phyloP scores from a whole-genome alignment of 2,797 vertebrate species.

The Todus mexicanus region DNA sequence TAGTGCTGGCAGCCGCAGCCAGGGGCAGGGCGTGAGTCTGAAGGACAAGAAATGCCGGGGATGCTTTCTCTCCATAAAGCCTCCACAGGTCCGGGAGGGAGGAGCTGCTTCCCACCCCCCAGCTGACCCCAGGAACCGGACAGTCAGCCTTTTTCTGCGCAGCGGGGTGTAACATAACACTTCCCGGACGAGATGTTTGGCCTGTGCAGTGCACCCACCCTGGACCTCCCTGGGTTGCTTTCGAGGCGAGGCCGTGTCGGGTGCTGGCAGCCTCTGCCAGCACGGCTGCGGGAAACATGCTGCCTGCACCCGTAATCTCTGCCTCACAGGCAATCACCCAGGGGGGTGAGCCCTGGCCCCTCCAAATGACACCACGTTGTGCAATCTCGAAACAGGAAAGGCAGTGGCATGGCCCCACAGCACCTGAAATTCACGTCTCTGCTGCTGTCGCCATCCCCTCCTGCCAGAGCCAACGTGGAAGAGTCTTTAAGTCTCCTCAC shows the following conservation, averaged over 20 bases:
- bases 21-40: background rate
- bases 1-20: accelerated
- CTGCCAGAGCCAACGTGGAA: background rate
- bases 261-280: accelerated
- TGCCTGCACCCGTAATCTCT: background rate
- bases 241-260: accelerated
- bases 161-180: slow-evolving; percentile 2
- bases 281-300: accelerated
- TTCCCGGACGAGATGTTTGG: background rate
- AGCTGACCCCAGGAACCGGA: slow-evolving; percentile 30
- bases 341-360: background rate
- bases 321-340: background rate
- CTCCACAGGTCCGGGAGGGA: background rate
- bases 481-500: accelerated
- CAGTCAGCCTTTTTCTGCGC: slow-evolving; percentile 36
- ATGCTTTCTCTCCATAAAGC: slow-evolving; percentile 1
- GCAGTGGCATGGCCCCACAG: accelerated
- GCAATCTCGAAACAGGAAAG: background rate
- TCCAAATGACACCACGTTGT: accelerated
- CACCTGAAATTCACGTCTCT: background rate
- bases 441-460: background rate
- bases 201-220: background rate
- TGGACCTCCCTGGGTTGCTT: background rate
- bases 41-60: slow-evolving; percentile 15
- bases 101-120: slow-evolving; percentile 6